These are phyloP conservation scores for Gulo gulo DNA, from an alignment of 2,113 vertebrate species.

Conservation along the genomic window DNA sequence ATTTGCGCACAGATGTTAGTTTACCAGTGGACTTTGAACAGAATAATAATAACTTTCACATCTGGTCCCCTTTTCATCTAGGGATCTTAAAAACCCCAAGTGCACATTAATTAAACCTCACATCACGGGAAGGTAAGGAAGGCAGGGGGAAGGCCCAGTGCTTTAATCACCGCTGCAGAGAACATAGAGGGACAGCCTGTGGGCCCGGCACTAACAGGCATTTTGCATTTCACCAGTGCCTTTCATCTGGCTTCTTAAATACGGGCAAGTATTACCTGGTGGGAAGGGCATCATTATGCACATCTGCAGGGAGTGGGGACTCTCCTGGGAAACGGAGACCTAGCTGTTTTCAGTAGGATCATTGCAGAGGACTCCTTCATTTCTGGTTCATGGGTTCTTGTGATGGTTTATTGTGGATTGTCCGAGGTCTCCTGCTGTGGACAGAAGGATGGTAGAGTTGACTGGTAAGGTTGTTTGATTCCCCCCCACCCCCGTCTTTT, in stretches of 20 bases:
- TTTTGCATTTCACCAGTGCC: not conserved
- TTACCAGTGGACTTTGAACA: slow-evolving; percentile 47
- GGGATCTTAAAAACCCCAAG: slow-evolving; percentile 52
- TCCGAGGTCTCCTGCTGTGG: not conserved
- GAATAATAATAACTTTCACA: slow-evolving; percentile 65
- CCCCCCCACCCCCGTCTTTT: not conserved
- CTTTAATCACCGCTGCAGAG: slow-evolving; percentile 47
- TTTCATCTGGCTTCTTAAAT: slow-evolving; percentile 34
- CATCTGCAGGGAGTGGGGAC: not conserved
- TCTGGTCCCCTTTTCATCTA: slow-evolving; percentile 63
- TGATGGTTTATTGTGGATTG: not conserved
- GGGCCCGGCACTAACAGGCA: not conserved
- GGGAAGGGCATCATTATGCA: not conserved
- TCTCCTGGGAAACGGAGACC: not conserved
- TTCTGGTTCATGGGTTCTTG: not conserved
- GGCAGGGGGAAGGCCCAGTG: not conserved
- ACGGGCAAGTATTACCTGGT: not conserved
- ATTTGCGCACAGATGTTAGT: slow-evolving; percentile 33
- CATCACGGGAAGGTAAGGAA: slow-evolving; percentile 40
- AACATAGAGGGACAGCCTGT: not conserved
- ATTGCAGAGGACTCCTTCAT: not conserved
- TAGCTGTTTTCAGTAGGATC: not conserved
- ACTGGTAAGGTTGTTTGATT: not conserved
- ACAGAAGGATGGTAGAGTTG: not conserved
- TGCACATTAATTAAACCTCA: slow-evolving; percentile 55